Base-by-base conservation (phyloP, 1,140 invertebrate genomes). In the Bombus ignitus region DNA sequence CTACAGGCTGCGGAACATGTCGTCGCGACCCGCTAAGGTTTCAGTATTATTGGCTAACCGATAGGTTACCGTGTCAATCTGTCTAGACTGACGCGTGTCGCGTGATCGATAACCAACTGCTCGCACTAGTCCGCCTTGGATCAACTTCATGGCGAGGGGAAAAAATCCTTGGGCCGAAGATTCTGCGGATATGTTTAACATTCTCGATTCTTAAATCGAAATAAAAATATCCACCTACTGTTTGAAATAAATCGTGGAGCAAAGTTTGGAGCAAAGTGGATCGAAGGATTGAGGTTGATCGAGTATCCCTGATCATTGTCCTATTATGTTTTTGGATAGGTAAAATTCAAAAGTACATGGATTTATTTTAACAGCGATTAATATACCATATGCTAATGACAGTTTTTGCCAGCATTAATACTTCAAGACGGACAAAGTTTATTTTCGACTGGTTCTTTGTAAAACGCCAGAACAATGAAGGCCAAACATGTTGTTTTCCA, bases 51-150 rank as follows among this genome's bases (percentile, higher is more conserved):
- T 93, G 92, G 90, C 91, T 91, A 92, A 92, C 88, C 86, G 80
- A 88, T 84, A 92, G 92, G 93, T 93, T 92, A 93, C 92, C 88
- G 87, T 93, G 93, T 93, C 92, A 93, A 79, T 87, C 87, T 85
- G 91, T 92, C 89, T 92, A 86, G 92, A 91, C 84, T 81, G 81
- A 71, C 83, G 80, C 87, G 89, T 91, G 84, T 88, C 74, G 59
- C 57, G 44, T 86, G 89, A 90, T 90, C 89, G 87, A 90, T 90
- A 87, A 82, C 65, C 75, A 68, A 5, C 65, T 57, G 62, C 78
- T 73, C 59, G 25, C 18, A 68, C n/a, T 53, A 12, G 12, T 32
- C 25, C 76, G 25, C 68, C 65, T 84, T 85, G 32, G 77, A 89
- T 89, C 85, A 32, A n/a, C 70, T 84, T 87, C 25, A 59, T 37